Evolutionary conservation across 2,888 invertebrate species (phyloP).

Genomic region (Papilio demoleus): DNA sequence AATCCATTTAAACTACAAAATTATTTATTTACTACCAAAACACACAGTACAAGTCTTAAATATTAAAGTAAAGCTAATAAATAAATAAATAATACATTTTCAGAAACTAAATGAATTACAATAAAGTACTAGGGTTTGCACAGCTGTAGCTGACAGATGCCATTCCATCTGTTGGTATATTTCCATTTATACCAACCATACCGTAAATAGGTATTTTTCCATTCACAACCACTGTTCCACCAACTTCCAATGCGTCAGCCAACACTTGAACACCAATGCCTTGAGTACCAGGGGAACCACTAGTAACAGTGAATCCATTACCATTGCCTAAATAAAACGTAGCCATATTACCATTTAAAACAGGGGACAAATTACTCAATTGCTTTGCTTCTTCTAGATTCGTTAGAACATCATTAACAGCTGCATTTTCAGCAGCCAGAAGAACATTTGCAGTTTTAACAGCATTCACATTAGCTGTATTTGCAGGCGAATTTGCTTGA

Average conservation of each 20-base stretch:
- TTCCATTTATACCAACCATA: conserved; percentile 60
- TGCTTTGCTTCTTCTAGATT: conserved; percentile 39
- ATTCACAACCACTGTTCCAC: conserved; percentile 60
- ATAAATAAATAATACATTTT: conserved; percentile 38
- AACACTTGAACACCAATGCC: conserved; percentile 59
- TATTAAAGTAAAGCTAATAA: conserved; percentile 30
- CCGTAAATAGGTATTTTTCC: conserved; percentile 66
- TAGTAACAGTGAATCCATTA: conserved; percentile 48
- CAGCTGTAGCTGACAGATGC: conserved; percentile 59
- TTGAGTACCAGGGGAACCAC: conserved; percentile 49
- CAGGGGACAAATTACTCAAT: conserved; percentile 42
- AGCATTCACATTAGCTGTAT: conserved; percentile 19
- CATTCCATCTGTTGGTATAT: conserved; percentile 59
- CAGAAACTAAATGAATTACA: conserved; percentile 3
- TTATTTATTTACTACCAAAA: conserved; percentile 28
- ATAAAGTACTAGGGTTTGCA: conserved; percentile 40
- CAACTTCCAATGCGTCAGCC: conserved; percentile 63
- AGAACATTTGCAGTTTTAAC: conserved; percentile 36
- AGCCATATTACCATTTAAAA: conserved; percentile 48
- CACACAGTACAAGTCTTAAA: not conserved
- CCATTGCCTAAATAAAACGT: conserved; percentile 50
- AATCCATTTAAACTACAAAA: not conserved
- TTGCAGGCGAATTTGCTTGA: conserved; percentile 19
- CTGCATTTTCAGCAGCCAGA: conserved; percentile 32
- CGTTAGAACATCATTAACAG: conserved; percentile 39